These are phyloP conservation scores for Nineta flava DNA, from an alignment of 2,888 invertebrate species.

Conservation along the genomic window DNA sequence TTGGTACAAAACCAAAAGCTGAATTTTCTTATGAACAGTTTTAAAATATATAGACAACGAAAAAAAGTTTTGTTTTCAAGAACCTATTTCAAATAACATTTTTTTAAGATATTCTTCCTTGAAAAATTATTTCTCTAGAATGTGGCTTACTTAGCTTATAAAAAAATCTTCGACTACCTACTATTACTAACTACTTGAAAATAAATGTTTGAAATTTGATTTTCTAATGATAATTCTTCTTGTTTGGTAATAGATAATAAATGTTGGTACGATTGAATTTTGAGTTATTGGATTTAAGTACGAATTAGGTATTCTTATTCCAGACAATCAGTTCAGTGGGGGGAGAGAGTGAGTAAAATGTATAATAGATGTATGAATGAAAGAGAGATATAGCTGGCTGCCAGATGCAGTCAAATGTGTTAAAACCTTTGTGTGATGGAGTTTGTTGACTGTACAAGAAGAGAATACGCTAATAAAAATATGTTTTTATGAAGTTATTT, in stretches of 20 bases:
- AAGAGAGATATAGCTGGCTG: background rate
- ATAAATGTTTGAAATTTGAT: too few relatives aligned
- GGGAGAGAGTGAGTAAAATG: background rate
- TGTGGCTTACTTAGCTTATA: too few relatives aligned
- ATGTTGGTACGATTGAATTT: background rate
- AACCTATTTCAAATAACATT: too few relatives aligned
- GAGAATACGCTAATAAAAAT: background rate
- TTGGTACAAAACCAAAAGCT: too few relatives aligned
- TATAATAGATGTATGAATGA: background rate
- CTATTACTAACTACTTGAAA: too few relatives aligned
- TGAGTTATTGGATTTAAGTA: slow-evolving; percentile 1
- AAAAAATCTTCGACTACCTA: too few relatives aligned
- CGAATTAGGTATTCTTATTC: background rate
- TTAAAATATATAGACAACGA: too few relatives aligned
- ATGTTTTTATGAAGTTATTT: slow-evolving; percentile 1
- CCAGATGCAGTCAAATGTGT: slow-evolving; percentile 2
- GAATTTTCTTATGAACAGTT: too few relatives aligned
- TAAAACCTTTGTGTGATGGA: slow-evolving; percentile 5
- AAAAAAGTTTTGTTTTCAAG: too few relatives aligned
- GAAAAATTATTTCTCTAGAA: too few relatives aligned
- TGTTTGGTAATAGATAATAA: too few relatives aligned
- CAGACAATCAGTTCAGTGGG: background rate
- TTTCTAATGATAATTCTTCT: background rate
- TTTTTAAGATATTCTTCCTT: too few relatives aligned
- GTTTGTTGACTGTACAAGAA: slow-evolving; percentile 1